A percentile compares a stretch with the other conserved stretches of the same genome.
phyloP scores from a whole-genome alignment of 2,797 vertebrate genomes.

The Scolopax rusticola region DNA sequence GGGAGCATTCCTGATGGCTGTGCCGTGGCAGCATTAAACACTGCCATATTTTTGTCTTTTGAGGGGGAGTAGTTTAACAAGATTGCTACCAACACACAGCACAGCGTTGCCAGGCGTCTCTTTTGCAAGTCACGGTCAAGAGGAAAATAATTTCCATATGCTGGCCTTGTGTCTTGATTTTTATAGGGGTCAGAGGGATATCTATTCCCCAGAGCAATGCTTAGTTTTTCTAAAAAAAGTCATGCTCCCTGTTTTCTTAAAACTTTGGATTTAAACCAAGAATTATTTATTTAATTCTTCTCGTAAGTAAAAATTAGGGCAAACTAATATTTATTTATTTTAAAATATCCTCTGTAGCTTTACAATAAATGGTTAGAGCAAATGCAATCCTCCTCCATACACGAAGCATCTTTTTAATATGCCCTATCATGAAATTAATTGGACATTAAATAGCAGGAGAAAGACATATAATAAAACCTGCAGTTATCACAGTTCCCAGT shows the following conservation, averaged over 20 bases:
- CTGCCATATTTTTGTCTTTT: constrained; percentile 31
- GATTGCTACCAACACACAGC: constrained; percentile 42
- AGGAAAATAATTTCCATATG: constrained; percentile 74
- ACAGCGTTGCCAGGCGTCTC: constrained; percentile 28
- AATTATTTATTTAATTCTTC: not conserved
- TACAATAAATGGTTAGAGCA: not conserved
- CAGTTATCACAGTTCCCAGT: constrained; percentile 62
- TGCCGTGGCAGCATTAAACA: not conserved
- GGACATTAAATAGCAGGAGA: constrained; percentile 75
- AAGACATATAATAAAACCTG: constrained; percentile 71
- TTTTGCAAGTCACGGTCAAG: constrained; percentile 63
- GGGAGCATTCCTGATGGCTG: not conserved
- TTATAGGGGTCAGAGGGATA: constrained; percentile 63
- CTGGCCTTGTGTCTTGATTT: constrained; percentile 56
- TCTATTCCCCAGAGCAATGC: constrained; percentile 19
- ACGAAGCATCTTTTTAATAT: constrained; percentile 68
- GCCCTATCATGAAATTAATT: constrained; percentile 73
- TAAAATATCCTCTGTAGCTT: constrained; percentile 2
- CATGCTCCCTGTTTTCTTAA: not conserved
- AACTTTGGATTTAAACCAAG: not conserved
- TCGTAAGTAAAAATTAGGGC: constrained; percentile 17
- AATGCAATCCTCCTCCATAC: constrained; percentile 59
- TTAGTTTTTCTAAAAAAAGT: constrained; percentile 12
- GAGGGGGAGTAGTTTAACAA: constrained; percentile 29
- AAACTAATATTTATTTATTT: constrained; percentile 52